Evolutionary conservation across 2,888 invertebrate species (phyloP).

Genomic region (Campoplex capitator): DNA sequence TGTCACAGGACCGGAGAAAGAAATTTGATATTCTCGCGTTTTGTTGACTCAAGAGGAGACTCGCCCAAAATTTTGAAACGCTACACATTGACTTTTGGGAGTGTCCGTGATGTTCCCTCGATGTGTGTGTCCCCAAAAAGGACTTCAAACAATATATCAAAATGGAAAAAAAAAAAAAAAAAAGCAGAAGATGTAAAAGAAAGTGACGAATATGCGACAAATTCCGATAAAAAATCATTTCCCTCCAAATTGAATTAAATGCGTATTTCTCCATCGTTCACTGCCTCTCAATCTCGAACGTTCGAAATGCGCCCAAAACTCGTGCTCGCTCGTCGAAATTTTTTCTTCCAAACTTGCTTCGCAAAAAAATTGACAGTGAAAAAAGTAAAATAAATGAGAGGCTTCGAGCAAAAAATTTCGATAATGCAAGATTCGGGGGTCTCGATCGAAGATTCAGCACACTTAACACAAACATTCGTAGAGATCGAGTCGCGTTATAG

Average conservation of each 20-base stretch:
- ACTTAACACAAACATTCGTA: conserved; percentile 52
- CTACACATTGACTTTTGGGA: conserved; percentile 9
- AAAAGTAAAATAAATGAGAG: conserved; percentile 15
- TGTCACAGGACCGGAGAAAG: conserved; percentile 7
- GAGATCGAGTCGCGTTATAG: conserved; percentile 24
- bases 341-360: not conserved
- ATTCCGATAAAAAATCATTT: not conserved
- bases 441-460: conserved; percentile 45
- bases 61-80: conserved; percentile 15
- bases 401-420: conserved; percentile 5
- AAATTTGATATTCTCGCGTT: conserved; percentile 21
- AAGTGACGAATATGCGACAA: not conserved
- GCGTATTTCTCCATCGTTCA: not conserved
- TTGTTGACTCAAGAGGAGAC: not conserved
- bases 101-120: not conserved
- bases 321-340: not conserved
- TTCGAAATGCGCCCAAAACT: not conserved
- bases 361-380: not conserved
- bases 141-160: not conserved
- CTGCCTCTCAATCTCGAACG: not conserved
- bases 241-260: not conserved
- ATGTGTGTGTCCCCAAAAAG: conserved; percentile 9
- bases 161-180: not conserved
- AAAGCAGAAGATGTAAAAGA: not conserved
- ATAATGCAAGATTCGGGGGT: conserved; percentile 35